Conservation (phyloP, 92 coral and sea anemone genomes). For the Micromussa lordhowensis region DNA sequence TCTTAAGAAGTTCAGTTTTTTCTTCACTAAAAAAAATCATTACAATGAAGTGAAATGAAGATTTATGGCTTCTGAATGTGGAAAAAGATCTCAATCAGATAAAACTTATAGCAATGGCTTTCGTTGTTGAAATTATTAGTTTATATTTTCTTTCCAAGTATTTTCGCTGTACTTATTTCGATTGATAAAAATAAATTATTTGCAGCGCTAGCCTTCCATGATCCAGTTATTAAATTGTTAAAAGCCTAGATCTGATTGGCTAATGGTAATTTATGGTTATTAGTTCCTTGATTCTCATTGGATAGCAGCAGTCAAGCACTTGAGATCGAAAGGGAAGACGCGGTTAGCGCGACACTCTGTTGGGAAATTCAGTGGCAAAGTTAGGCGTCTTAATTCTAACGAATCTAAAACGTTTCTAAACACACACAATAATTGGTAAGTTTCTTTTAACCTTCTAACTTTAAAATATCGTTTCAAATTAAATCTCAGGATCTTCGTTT, state of each 20-base stretch:
- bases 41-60: not conserved
- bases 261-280: not conserved
- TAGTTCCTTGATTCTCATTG: slow-evolving; percentile 21
- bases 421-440: slow-evolving; percentile 12
- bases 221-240: no score
- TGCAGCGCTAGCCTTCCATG: no score
- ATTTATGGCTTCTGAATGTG: not conserved
- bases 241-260: slow-evolving; percentile 34
- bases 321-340: slow-evolving; percentile 22
- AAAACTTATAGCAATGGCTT: no score
- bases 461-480: not conserved
- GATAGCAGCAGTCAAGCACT: not conserved
- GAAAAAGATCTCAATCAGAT: not conserved
- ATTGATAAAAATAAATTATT: not conserved
- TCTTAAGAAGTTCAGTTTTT: not conserved
- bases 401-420: not conserved
- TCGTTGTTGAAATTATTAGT: no score
- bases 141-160: no score
- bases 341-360: not conserved
- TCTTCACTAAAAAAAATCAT: not conserved
- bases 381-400: not conserved
- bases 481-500: not conserved
- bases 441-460: not conserved
- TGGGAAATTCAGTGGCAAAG: not conserved
- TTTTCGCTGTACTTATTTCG: not conserved